Evolutionary conservation across 1,140 invertebrate species (phyloP).

Genomic region (Leptonema lineaticorne): DNA sequence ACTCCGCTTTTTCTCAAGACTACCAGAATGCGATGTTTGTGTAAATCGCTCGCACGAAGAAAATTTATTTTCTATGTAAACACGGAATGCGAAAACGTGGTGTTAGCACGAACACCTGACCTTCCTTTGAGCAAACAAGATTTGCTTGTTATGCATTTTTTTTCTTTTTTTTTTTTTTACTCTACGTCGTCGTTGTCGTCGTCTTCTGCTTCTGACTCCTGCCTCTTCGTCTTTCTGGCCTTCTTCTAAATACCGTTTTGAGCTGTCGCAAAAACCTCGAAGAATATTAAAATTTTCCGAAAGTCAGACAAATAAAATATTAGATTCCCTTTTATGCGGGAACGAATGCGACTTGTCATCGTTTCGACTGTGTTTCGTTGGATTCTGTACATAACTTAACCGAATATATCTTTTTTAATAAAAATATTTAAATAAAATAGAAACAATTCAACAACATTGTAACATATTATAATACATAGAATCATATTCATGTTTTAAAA

Average conservation of each 20-base stretch:
- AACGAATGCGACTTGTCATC: too few relatives aligned
- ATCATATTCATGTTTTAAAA: too few relatives aligned
- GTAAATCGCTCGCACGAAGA: conserved; percentile 33
- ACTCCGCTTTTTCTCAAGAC: conserved; percentile 30
- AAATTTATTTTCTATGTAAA: conserved; percentile 37
- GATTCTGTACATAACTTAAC: too few relatives aligned
- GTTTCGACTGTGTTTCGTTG: too few relatives aligned
- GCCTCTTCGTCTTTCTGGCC: not conserved
- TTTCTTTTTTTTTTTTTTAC: not conserved
- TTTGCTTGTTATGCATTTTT: conserved; percentile 27
- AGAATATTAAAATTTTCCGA: not conserved
- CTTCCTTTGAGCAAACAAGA: conserved; percentile 32
- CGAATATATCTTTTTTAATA: too few relatives aligned
- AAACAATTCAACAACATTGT: too few relatives aligned
- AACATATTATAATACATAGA: too few relatives aligned
- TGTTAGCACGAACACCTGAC: conserved; percentile 30
- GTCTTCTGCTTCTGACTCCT: not conserved
- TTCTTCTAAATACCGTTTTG: not conserved
- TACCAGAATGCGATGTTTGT: conserved; percentile 28
- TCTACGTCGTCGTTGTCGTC: too few relatives aligned
- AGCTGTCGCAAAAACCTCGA: not conserved
- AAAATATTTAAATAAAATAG: too few relatives aligned
- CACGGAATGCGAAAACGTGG: conserved; percentile 32
- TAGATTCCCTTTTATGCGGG: too few relatives aligned
- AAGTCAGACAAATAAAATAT: too few relatives aligned